Conservation (phyloP, 2,797 vertebrate species). For the Perodicticus potto region DNA sequence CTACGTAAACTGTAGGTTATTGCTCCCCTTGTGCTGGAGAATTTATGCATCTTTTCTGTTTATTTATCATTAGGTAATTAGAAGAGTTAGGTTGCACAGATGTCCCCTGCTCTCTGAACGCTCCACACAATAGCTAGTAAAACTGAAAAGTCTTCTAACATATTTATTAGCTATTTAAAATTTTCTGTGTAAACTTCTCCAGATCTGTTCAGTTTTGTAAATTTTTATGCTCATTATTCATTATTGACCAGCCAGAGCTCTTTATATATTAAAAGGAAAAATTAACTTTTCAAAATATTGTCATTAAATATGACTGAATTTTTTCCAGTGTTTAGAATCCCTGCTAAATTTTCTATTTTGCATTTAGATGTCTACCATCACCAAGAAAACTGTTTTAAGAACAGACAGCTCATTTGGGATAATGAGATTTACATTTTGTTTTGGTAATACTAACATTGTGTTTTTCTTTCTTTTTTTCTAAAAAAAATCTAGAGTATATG, state of each 20-base stretch:
- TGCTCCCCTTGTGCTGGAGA: not conserved
- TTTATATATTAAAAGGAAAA: constrained; percentile 32
- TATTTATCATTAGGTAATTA: not conserved
- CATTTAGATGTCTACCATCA: not conserved
- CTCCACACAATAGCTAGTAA: not conserved
- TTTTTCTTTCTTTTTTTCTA: not conserved
- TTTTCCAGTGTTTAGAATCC: not conserved
- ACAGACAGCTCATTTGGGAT: constrained; percentile 16
- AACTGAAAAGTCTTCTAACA: not conserved
- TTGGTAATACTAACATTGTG: not conserved
- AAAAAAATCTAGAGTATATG: not conserved
- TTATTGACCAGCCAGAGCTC: constrained; percentile 30
- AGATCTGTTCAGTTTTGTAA: not conserved
- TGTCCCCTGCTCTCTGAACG: not conserved
- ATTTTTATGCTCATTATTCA: not conserved
- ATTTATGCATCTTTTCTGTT: not conserved
- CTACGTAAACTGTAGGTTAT: not conserved
- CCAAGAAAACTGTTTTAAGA: not conserved
- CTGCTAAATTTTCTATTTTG: constrained; percentile 37
- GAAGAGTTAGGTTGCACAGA: not conserved
- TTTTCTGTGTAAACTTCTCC: constrained; percentile 10
- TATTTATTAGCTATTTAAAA: constrained; percentile 8
- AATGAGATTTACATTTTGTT: constrained; percentile 40
- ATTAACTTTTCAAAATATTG: not conserved
- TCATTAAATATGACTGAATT: not conserved